phyloP scores from a whole-genome alignment of 2,797 vertebrate genomes.

The Nothura maculosa region DNA sequence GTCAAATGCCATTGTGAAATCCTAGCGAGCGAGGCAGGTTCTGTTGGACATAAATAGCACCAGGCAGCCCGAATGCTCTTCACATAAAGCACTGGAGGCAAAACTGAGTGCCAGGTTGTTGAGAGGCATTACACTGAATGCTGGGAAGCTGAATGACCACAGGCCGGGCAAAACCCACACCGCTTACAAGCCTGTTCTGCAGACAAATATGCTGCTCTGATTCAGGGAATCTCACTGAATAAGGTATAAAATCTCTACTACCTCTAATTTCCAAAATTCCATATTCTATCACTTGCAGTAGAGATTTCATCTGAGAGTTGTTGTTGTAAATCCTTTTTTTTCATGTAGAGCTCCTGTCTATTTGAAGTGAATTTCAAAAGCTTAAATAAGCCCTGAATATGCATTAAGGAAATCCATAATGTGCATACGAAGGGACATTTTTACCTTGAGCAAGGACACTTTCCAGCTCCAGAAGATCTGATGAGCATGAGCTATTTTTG shows the following conservation, averaged over 20 bases:
- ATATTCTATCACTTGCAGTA: neutral
- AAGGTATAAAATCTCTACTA: neutral
- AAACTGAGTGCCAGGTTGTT: neutral
- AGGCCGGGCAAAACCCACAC: neutral
- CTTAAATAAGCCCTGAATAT: neutral
- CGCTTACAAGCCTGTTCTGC: neutral
- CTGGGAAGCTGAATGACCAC: neutral
- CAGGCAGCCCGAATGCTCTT: neutral
- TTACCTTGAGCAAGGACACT: neutral
- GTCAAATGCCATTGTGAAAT: slow-evolving; percentile 11
- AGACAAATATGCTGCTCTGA: neutral
- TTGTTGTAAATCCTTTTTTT: neutral
- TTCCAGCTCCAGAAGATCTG: neutral
- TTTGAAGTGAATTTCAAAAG: neutral
- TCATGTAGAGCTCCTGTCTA: neutral
- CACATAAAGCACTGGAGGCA: neutral
- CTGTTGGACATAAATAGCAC: neutral
- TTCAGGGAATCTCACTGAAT: neutral
- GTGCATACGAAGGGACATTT: neutral
- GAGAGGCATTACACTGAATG: neutral
- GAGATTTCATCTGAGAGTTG: neutral
- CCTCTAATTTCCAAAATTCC: neutral
- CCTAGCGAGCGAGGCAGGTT: neutral
- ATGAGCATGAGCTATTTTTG: neutral
- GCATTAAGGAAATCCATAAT: neutral